Evolutionary conservation across 2,888 invertebrate species (phyloP).

Genomic region (Unio pictorum): DNA sequence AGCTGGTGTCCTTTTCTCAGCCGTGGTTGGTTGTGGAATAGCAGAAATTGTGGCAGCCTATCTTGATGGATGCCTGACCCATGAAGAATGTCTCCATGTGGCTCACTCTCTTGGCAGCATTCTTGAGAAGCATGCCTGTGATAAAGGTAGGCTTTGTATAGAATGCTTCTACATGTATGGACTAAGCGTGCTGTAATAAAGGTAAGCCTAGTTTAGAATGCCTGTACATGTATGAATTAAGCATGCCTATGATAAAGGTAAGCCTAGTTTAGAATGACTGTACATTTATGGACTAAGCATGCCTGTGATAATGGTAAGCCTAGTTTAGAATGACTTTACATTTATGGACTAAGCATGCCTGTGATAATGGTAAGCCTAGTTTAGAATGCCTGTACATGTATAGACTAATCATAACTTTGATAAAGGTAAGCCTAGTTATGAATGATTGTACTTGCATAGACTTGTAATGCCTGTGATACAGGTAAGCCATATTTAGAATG

Average conservation of each 20-base stretch:
- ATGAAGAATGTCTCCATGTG: slow-evolving; percentile 38
- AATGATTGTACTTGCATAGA: no score
- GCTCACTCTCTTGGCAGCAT: slow-evolving; percentile 27
- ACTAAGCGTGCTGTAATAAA: not conserved
- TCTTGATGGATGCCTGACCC: slow-evolving; percentile 39
- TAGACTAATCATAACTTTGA: no score
- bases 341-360: no score
- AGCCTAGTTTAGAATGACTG: no score
- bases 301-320: slow-evolving; percentile 9
- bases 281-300: not conserved
- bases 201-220: not conserved
- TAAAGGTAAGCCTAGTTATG: no score
- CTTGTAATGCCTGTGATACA: not conserved
- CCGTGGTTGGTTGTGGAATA: slow-evolving; percentile 39
- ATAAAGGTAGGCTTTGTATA: slow-evolving; percentile 3
- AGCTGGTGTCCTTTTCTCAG: slow-evolving; percentile 16
- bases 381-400: not conserved
- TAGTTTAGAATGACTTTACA: not conserved
- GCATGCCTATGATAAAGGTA: no score
- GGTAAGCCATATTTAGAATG: not conserved
- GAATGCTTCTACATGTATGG: no score
- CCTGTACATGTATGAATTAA: no score
- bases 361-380: not conserved
- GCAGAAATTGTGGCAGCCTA: slow-evolving; percentile 46
- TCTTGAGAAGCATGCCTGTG: slow-evolving; percentile 16